Base-by-base conservation (phyloP, 2,113 vertebrate species). In the Cranoglanis bouderius region DNA sequence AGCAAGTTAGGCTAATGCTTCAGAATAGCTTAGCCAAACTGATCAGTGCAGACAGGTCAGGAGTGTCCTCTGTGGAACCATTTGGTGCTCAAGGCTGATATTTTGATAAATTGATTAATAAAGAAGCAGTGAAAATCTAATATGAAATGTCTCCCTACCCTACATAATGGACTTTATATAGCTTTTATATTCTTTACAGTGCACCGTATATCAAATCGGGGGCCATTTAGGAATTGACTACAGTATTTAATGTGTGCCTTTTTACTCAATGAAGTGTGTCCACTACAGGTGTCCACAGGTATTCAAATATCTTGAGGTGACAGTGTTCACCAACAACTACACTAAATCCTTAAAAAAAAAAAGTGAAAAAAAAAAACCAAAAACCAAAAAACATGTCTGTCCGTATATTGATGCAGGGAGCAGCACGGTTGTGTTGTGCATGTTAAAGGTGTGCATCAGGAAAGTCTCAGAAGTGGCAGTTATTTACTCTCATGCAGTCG, bases 331-430 rank as follows among this genome's bases (percentile, higher is more conserved):
- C 49, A 8, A 53, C 77, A 53, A 53, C 46, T 29, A 53, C 29
- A 32, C 29, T 19, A 80, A 80, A 53, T 80, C 49, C 16, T 13
- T 46, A 16, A 49, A 26, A 49, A 29, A 49, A 49, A 0, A 40
- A 1, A 4, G 5, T 0, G 14, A 2, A 0, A 2, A 13, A n/a
- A 32, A 80, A 32, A n/a, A 32, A n/a, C n/a, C n/a, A n/a, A n/a
- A n/a, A n/a, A n/a, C n/a, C n/a, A n/a, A 13, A 3, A 80, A 51
- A 16, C 3, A 6, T 78, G 43, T 53, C 6, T 19, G 16, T n/a
- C 14, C 8, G 13, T 51, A 32, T 80, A 53, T 32, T 32, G 29
- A 32, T 51, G 29, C 26, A 57, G 78, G 29, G 2, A 32, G 16
- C 24, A 16, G 40, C 6, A 51, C 5, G 8, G 29, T 32, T 32